phyloP scores from a whole-genome alignment of 2,888 invertebrate genomes.

The Petrophora chlorosata region DNA sequence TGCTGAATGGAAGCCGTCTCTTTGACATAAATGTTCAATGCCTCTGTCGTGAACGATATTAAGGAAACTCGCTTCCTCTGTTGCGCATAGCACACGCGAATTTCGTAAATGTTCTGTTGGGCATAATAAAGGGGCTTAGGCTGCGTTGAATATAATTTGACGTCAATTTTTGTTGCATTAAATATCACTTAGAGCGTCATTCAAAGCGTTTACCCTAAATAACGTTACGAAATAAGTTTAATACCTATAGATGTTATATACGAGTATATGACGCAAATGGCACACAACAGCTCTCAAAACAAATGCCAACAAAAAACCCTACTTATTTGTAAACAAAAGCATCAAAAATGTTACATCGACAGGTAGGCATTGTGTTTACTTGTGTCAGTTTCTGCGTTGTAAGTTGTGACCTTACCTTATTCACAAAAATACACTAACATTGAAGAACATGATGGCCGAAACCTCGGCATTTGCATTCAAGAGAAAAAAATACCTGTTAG shows the following conservation, averaged over 20 bases:
- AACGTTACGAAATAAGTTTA: no score
- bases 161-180: slow-evolving; percentile 21
- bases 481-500: no score
- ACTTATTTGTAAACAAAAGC: no score
- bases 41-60: slow-evolving; percentile 25
- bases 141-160: slow-evolving; percentile 15
- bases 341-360: no score
- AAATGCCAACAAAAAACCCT: no score
- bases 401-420: no score
- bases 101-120: slow-evolving; percentile 28
- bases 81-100: slow-evolving; percentile 25
- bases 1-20: slow-evolving; percentile 40
- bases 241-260: no score
- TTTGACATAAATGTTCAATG: slow-evolving; percentile 34
- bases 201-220: slow-evolving; percentile 1
- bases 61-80: slow-evolving; percentile 40
- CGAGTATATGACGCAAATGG: slow-evolving; percentile 7
- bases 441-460: no score
- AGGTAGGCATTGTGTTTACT: no score
- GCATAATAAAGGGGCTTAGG: slow-evolving; percentile 18
- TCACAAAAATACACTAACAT: no score
- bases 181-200: slow-evolving; percentile 13
- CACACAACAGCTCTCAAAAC: background rate
- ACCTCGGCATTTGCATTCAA: no score
- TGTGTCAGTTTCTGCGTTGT: no score